Percentiles rank a stretch among this genome's conserved stretches.
These are phyloP conservation scores for Andrena praecox DNA, from an alignment of 2,888 invertebrate species.

Conservation along the genomic window DNA sequence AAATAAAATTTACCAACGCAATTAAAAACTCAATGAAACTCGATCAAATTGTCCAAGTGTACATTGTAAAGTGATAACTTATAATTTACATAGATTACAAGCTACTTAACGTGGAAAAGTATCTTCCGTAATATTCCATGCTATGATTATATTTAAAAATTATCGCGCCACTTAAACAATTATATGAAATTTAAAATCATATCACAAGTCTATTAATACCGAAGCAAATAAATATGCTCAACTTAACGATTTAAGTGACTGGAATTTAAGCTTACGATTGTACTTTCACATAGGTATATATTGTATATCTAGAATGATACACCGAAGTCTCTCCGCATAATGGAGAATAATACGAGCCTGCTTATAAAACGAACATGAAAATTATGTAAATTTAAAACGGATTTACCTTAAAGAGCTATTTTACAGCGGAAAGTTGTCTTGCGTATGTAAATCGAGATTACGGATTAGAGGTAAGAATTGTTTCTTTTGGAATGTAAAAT, in stretches of 20 bases:
- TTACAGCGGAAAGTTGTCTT: background rate
- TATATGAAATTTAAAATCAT: constrained; percentile 1
- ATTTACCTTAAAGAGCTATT: background rate
- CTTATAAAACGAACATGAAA: background rate
- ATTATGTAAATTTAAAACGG: background rate
- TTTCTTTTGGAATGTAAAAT: constrained; percentile 27
- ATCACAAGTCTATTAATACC: constrained; percentile 6
- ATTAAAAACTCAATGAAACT: constrained; percentile 6
- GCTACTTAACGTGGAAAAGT: constrained; percentile 1
- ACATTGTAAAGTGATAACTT: background rate
- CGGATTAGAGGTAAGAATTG: background rate
- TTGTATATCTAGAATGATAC: background rate
- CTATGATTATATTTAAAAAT: constrained; percentile 10
- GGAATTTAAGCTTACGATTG: constrained; percentile 31
- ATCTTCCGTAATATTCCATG: constrained; percentile 6
- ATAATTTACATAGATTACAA: constrained; percentile 11
- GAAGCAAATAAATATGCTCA: constrained; percentile 24
- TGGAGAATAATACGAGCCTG: background rate
- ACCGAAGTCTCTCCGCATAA: background rate
- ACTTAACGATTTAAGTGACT: background rate
- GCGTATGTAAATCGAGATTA: background rate
- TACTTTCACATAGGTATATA: constrained; percentile 27
- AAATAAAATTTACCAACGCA: constrained; percentile 30
- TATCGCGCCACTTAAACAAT: background rate
- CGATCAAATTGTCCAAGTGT: constrained; percentile 4